phyloP scores from a whole-genome alignment of 2,888 invertebrate species.

The Drosophila emarginata region DNA sequence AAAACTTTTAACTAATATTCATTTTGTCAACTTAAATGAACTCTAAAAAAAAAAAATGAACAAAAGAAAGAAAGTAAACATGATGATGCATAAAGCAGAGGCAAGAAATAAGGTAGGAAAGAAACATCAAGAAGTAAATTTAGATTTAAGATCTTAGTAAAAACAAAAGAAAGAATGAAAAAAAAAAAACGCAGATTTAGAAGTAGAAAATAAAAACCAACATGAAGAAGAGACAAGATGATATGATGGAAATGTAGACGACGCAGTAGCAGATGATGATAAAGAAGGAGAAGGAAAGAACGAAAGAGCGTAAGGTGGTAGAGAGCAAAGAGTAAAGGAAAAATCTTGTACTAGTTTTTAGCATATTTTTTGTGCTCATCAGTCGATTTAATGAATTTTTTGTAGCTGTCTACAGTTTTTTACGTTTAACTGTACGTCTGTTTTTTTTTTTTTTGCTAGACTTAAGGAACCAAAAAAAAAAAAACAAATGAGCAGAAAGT shows the following conservation, averaged over 20 bases:
- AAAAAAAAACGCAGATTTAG: neutral
- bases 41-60: conserved; percentile 13
- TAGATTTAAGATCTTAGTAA: conserved; percentile 49
- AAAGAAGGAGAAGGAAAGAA: conserved; percentile 18
- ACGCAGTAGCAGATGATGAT: conserved; percentile 15
- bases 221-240: too few relatives aligned
- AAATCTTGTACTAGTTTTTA: conserved; percentile 68
- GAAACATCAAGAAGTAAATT: conserved; percentile 5
- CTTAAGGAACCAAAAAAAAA: conserved; percentile 39
- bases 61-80: conserved; percentile 15
- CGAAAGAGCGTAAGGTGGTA: too few relatives aligned
- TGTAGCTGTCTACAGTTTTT: conserved; percentile 74
- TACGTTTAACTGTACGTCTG: conserved; percentile 56
- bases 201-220: too few relatives aligned
- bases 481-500: conserved; percentile 23
- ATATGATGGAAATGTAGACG: conserved; percentile 5
- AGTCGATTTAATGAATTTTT: conserved; percentile 70
- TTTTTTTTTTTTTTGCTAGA: conserved; percentile 49
- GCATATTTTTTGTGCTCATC: conserved; percentile 76
- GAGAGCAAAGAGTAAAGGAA: conserved; percentile 9
- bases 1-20: conserved; percentile 7
- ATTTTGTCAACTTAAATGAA: conserved; percentile 6
- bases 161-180: conserved; percentile 31
- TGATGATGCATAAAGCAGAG: neutral
- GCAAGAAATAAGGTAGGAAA: conserved; percentile 20